Evolutionary conservation across 2,888 invertebrate species (phyloP).

Genomic region (Limnephilus marmoratus): DNA sequence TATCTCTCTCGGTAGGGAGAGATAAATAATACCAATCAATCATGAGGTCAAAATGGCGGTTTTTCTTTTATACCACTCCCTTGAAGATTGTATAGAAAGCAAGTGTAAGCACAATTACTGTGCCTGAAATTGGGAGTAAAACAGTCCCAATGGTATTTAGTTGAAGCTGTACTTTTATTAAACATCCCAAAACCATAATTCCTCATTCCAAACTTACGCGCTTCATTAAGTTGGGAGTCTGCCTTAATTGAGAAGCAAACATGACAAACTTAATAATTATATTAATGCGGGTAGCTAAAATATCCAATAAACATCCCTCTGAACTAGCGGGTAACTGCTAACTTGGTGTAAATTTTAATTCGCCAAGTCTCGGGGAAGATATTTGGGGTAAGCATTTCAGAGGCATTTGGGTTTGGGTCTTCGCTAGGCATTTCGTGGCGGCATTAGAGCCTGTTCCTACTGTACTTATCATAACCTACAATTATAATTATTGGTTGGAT

Average conservation of each 20-base stretch:
- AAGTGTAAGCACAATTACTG: too few relatives aligned
- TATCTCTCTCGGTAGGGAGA: too few relatives aligned
- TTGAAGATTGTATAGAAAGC: too few relatives aligned
- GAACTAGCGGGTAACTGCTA: conserved; percentile 29
- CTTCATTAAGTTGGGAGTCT: conserved; percentile 11
- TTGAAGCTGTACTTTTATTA: neutral
- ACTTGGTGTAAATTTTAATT: conserved; percentile 31
- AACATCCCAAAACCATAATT: neutral
- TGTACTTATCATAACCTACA: neutral
- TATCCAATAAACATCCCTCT: conserved; percentile 24
- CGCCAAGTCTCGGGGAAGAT: conserved; percentile 12
- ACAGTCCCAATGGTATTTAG: neutral
- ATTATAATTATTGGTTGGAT: neutral
- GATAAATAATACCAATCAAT: too few relatives aligned
- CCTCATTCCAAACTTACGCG: neutral
- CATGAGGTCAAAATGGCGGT: too few relatives aligned
- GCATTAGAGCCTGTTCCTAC: neutral
- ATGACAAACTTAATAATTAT: conserved; percentile 20
- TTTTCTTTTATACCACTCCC: too few relatives aligned
- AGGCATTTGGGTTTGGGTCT: neutral
- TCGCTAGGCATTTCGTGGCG: neutral
- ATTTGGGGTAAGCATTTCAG: neutral
- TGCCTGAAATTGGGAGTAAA: too few relatives aligned
- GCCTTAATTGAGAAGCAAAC: conserved; percentile 17
- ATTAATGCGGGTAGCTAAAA: conserved; percentile 8